These are phyloP conservation scores for Nephrotoma flavescens DNA, from an alignment of 2,888 invertebrate species.

Conservation along the genomic window DNA sequence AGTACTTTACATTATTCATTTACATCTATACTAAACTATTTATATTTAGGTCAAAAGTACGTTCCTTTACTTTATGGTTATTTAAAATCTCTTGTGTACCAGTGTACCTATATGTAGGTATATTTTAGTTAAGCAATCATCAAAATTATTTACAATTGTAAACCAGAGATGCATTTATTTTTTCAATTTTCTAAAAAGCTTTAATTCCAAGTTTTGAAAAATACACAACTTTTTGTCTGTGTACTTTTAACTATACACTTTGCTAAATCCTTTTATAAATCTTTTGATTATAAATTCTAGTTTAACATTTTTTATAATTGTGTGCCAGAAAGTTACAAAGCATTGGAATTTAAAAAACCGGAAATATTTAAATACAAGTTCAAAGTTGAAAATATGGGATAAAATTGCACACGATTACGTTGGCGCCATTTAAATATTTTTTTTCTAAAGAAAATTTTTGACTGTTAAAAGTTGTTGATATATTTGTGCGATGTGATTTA, in stretches of 20 bases:
- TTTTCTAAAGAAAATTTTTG: no score
- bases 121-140: background rate
- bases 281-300: background rate
- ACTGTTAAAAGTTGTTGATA: no score
- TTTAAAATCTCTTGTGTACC: no score
- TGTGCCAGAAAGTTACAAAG: background rate
- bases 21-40: background rate
- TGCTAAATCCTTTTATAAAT: background rate
- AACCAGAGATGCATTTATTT: background rate
- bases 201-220: background rate
- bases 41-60: background rate
- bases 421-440: no score
- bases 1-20: slow-evolving; percentile 27
- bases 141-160: background rate
- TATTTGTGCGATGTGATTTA: no score
- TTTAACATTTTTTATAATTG: background rate
- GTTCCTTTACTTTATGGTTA: no score
- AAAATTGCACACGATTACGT: no score
- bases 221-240: background rate
- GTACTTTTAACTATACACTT: background rate
- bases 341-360: background rate
- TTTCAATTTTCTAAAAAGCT: background rate
- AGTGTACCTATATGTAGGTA: no score
- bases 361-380: background rate
- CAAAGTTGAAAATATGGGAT: background rate